Base-by-base conservation (phyloP, 1,140 invertebrate species). In the Leptopilina boulardi region DNA sequence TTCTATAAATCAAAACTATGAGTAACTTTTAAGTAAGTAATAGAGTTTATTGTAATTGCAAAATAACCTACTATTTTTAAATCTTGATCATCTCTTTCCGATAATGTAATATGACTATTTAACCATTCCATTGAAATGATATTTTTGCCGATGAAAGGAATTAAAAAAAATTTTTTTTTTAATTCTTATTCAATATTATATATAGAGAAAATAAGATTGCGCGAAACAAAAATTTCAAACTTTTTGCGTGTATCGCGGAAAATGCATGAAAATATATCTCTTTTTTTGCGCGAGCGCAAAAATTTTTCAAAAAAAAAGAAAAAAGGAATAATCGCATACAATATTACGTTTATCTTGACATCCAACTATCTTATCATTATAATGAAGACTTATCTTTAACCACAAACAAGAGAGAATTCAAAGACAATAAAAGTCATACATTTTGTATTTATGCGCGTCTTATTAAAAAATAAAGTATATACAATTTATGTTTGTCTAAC, bases 351-450 rank as follows among this genome's bases (percentile, higher is more conserved):
- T 78, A 74, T 74, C 73, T 56, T 54, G 71, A 59, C 75, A 38
- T 59, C 51, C 70, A 38, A 70, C 41, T 75, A 75, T 78, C 73
- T 78, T 78, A 78, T 78, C 77, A 42, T 21, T 23, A 56, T 38
- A 23, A n/a, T 54, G 51, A 54, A 74, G 30, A 51, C 73, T 26
- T 74, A 41, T 74, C 26, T 34, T 56, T 34, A 66, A 66, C 21
- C 26, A 30, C 47, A 19, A 74, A 56, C 54, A 38, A 38, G 34
- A 38, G 23, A 74, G n/a, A 56, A n/a, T 74, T 54, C 73, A 23
- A 56, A 38, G 18, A 15, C 30, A 26, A 54, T 66, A 66, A 66
- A 30, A 66, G 26, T 66, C 59, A 30, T 38, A 38, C 59, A 5
- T 11, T n/a, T 66, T 8, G 23, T 66, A 30, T 30, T 66, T n/a